Percentiles rank a stretch among this genome's conserved stretches.
Conservation (phyloP, 1,140 invertebrate species). For the Drosophila sp. region DNA sequence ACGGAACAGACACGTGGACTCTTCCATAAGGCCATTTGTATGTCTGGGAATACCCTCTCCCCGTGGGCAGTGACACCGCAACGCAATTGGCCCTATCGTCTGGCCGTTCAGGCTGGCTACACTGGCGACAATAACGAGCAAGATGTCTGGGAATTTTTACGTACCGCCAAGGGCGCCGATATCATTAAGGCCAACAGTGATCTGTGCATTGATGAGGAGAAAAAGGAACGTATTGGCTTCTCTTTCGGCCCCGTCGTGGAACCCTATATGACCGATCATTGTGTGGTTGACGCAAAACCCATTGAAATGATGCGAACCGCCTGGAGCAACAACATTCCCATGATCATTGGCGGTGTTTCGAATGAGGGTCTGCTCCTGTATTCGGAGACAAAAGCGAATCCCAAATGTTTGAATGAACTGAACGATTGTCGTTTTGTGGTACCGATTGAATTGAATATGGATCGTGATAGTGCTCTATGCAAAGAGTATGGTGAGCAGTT, state of each 20-base stretch:
- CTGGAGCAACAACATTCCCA: slow-evolving; percentile 82
- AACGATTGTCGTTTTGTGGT: slow-evolving; percentile 76
- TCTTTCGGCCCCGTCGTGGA: slow-evolving; percentile 83
- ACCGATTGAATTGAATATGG: slow-evolving; percentile 75
- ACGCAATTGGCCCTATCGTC: slow-evolving; percentile 73
- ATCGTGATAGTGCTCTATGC: slow-evolving; percentile 71
- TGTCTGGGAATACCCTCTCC: slow-evolving; percentile 85
- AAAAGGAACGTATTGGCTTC: slow-evolving; percentile 72
- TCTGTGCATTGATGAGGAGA: slow-evolving; percentile 73
- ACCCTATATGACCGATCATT: slow-evolving; percentile 69
- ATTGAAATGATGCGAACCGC: slow-evolving; percentile 80
- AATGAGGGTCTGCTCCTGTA: slow-evolving; percentile 82
- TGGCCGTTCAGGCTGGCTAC: slow-evolving; percentile 75
- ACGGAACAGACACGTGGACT: slow-evolving; percentile 83
- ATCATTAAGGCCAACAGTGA: slow-evolving; percentile 83
- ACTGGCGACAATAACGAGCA: slow-evolving; percentile 74
- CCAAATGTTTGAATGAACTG: slow-evolving; percentile 74
- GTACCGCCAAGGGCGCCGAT: slow-evolving; percentile 87
- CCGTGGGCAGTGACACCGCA: slow-evolving; percentile 80
- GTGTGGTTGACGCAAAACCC: slow-evolving; percentile 75
- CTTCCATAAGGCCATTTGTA: slow-evolving; percentile 86
- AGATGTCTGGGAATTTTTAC: slow-evolving; percentile 83
- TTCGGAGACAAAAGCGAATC: slow-evolving; percentile 72
- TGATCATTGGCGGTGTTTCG: slow-evolving; percentile 83
- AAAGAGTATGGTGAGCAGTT: slow-evolving; percentile 76